Evolutionary conservation across 2,797 vertebrate genomes (phyloP), one percentile per base, ranked within the genome.

Genomic region (Syncerus caffer): DNA sequence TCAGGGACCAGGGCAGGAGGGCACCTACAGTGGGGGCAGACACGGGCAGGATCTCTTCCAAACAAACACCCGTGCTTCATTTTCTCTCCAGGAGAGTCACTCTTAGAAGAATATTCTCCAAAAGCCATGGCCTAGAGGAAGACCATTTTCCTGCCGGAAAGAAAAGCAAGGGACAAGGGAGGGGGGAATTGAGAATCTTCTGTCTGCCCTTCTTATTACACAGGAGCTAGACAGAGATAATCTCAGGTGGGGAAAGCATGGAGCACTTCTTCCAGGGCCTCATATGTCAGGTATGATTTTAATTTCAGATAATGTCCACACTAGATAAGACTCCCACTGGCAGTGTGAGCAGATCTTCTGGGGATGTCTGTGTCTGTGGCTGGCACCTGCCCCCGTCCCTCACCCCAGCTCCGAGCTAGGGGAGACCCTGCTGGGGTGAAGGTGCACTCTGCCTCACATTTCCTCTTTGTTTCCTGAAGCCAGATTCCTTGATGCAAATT

Each of bases 291-390:
- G 96, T 97, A 97, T 17, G 98, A 99, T 99, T 99, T 99, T 98
- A 98, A 99, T 99, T 99, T 99, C 98, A 99, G 99, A 99, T 99
- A 99, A 97, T 50, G 98, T 98, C 98, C 94, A 96, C 96, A 80
- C 45, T 88, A 97, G 98, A 98, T 98, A 98, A 98, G 98, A 98
- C 94, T 74, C 53, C 92, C 95, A 84, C 57, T 90, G 0, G 85
- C 84, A 85, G 71, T 95, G 96, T 90, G 92, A 97, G 86, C 94
- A 85, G 67, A 76, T 74, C 6, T 38, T 23, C 55, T 10, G 58
- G 64, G 31, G 21, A 60, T 78, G 58, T 51, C 42, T 87, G 76
- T 62, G 53, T 21, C 79, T 34, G 3, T 12, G 67, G 51, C 47
- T 58, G 83, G 86, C 67, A 62, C 27, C 15, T 2, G 8, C 4